Base-by-base conservation (phyloP, 2,888 invertebrate genomes). In the Neoaliturus tenellus region DNA sequence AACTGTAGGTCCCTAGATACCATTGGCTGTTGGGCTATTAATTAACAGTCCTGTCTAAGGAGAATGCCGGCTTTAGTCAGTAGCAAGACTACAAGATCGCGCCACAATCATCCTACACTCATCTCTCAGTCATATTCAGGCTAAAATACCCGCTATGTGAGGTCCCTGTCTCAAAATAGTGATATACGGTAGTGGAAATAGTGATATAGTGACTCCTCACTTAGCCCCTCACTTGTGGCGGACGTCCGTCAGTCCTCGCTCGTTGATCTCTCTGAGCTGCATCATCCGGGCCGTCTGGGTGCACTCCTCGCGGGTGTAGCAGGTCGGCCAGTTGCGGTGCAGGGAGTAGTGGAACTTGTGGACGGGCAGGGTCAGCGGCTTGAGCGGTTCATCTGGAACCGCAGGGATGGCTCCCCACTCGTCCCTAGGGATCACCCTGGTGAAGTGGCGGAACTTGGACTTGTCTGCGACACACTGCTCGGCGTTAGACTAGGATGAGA, bases 211-310 rank as follows among this genome's bases (percentile, higher is more conserved):
- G n/a, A n/a, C n/a, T n/a, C n/a, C n/a, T n/a, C n/a, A n/a, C n/a
- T n/a, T 39, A 39, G 12, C 12, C 8, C 5, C 67, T 31, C 31
- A 67, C 67, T 67, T 67, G 33, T 67, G 67, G 14, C 67, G 31
- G 4, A 67, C 31, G 23, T 67, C 67, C 1, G 67, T 28, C 31
- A 67, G 14, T 12, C 67, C 67, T 1, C 67, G 3, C 35, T 67
- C 67, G 23, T 67, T 67, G 31, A 67, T 67, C 31, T 67, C 67
- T n/a, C 67, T 67, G 35, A 67, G 67, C 14, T 67, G 67, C 67
- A 67, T 6, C 33, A 67, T 31, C n/a, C 67, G 31, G 4, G 31
- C 1, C 5, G 31, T 31, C 28, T 35, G 17, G 31, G 3, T n/a
- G 67, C 67, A 67, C 67, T 67, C 67, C 67, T 67, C 67, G 5